Evolutionary conservation across 2,113 vertebrate species (phyloP).

Genomic region (Gnathonemus echidnorhynchus): DNA sequence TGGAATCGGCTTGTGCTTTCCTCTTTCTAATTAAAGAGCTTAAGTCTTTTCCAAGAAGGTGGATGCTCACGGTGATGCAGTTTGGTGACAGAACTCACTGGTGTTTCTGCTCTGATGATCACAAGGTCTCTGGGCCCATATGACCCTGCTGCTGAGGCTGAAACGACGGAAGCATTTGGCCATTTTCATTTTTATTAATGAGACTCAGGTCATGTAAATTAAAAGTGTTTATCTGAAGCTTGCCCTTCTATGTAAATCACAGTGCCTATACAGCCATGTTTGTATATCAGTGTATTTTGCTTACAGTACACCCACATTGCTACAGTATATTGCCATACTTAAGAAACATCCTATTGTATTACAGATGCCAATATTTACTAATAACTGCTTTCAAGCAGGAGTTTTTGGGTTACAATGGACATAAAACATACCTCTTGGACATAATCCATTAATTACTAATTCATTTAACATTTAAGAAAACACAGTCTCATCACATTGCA

Average conservation of each 20-base stretch:
- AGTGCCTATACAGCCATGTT: background rate
- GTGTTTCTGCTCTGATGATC: background rate
- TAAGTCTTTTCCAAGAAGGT: background rate
- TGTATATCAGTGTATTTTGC: background rate
- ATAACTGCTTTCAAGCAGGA: background rate
- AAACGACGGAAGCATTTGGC: background rate
- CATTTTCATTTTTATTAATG: background rate
- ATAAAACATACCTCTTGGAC: background rate
- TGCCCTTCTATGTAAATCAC: background rate
- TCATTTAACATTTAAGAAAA: background rate
- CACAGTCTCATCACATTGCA: background rate
- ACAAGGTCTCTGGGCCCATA: background rate
- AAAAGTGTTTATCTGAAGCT: background rate
- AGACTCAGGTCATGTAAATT: background rate
- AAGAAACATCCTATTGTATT: background rate
- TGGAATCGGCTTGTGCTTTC: background rate
- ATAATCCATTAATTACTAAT: background rate
- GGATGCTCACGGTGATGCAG: background rate
- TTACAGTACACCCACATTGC: background rate
- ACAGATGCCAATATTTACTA: background rate
- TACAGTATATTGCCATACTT: background rate
- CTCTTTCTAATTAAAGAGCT: constrained; percentile 7
- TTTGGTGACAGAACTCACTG: background rate
- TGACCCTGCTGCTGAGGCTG: background rate
- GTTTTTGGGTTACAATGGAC: background rate